Evolutionary conservation across 2,113 vertebrate species (phyloP).

Genomic region (Scortum barcoo): DNA sequence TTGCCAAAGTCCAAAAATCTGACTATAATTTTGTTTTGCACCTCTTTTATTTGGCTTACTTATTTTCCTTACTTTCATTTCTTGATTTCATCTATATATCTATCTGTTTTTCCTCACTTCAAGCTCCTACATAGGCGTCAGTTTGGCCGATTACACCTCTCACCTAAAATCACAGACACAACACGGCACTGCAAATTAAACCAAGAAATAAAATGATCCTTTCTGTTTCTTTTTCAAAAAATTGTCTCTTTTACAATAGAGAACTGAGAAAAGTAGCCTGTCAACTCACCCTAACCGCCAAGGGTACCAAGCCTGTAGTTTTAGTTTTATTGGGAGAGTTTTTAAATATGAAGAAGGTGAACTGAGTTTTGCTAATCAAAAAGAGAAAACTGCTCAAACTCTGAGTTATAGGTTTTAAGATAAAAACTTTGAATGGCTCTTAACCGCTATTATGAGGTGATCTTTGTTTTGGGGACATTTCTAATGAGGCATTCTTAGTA

Average conservation of each 20-base stretch:
- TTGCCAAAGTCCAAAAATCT: neutral
- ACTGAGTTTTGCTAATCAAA: neutral
- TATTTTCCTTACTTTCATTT: too few species aligned
- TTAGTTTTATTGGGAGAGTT: neutral
- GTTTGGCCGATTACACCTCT: neutral
- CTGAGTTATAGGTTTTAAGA: neutral
- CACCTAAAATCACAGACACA: neutral
- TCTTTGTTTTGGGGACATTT: too few species aligned
- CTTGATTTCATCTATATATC: too few species aligned
- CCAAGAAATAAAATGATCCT: neutral
- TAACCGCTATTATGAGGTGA: neutral
- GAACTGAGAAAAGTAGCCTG: conserved; percentile 6
- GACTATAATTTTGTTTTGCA: neutral
- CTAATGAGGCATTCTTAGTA: neutral
- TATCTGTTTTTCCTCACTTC: neutral
- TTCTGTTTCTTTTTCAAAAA: neutral
- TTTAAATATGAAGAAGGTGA: neutral
- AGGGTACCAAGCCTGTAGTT: neutral
- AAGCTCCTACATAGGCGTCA: neutral
- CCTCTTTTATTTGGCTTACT: too few species aligned
- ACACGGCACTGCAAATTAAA: neutral
- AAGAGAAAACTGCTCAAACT: too few species aligned
- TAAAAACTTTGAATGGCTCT: neutral
- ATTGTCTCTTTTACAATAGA: neutral
- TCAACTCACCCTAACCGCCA: neutral